Percentiles rank a stretch among this genome's conserved stretches.
phyloP scores from a whole-genome alignment of 1,140 invertebrate species.

The Bombyx mandarina region DNA sequence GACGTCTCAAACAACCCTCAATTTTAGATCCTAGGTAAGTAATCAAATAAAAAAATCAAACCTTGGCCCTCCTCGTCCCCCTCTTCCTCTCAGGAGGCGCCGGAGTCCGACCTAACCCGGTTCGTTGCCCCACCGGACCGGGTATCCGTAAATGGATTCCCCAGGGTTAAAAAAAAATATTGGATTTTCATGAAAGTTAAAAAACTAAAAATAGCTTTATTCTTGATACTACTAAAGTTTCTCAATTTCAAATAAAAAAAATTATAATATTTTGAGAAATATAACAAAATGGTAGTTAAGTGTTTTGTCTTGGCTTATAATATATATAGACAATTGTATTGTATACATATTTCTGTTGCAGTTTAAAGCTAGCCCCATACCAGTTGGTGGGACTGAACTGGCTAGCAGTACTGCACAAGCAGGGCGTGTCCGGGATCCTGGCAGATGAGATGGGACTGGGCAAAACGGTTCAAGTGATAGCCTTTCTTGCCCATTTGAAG shows the following conservation, averaged over 20 bases:
- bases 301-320: not conserved
- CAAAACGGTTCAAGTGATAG: constrained; percentile 92
- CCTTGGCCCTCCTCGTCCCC: no score
- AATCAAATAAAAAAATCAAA: no score
- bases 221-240: no score
- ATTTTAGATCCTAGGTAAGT: constrained; percentile 71
- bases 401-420: constrained; percentile 90
- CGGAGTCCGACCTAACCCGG: no score
- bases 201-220: no score
- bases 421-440: constrained; percentile 94
- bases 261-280: no score
- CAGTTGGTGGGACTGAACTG: constrained; percentile 96
- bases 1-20: constrained; percentile 78
- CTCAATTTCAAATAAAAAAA: no score
- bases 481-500: constrained; percentile 91
- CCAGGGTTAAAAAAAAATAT: no score
- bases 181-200: no score
- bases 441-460: constrained; percentile 93
- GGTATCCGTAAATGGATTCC: no score
- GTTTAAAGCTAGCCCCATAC: constrained; percentile 85
- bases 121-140: no score
- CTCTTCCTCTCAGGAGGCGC: no score
- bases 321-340: not conserved
- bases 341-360: constrained; percentile 27
- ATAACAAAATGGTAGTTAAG: not conserved